Evolutionary conservation across 1,140 invertebrate species (phyloP), one percentile per base, ranked within the genome.

Genomic region (Augochlora pura): DNA sequence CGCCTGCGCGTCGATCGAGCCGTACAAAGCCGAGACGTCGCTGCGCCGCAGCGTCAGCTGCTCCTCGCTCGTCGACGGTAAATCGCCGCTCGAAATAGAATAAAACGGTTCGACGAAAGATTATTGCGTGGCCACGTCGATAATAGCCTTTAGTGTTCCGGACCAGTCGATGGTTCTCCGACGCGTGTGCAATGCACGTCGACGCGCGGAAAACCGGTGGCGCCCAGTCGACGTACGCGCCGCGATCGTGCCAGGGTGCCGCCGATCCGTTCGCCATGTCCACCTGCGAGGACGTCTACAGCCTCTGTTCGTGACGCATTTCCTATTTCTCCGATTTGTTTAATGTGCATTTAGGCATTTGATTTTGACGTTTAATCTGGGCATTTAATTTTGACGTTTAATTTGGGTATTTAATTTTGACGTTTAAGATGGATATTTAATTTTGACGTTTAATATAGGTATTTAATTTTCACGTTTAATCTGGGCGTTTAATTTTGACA

Each of bases 21-120:
- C 82, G 32, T 57, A 71, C 62, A 80, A 87, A 27, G 52, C 66
- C 38, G 65, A 67, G 16, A 76, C 70, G 18, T 21, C 32, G 21
- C 21, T 88, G 25, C 82, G 76, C 38, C 79, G 87, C 60, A 88
- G 81, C 59, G 32, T 82, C 77, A 89, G 82, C 79, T 86, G 83
- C 67, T 88, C 81, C 18, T 57, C 82, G 38, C 57, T 87, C 73
- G 25, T 81, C 52, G 77, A 80, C 63, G 86, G 84, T 88, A 87
- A 82, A 78, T 85, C 49, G 64, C 32, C 32, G 66, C 21, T 69
- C 18, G 42, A 82, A 82, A 77, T 82, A 57, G 57, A 82, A 71
- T 62, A 65, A 62, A 27, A 69, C 49, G 12, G 8, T 25, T 66
- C 62, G 49, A 66, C 32, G 73, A 38, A 65, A 52, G 4, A 42